Evolutionary conservation across 2,797 vertebrate species (phyloP).

Genomic region (Ptychadena robeensis): DNA sequence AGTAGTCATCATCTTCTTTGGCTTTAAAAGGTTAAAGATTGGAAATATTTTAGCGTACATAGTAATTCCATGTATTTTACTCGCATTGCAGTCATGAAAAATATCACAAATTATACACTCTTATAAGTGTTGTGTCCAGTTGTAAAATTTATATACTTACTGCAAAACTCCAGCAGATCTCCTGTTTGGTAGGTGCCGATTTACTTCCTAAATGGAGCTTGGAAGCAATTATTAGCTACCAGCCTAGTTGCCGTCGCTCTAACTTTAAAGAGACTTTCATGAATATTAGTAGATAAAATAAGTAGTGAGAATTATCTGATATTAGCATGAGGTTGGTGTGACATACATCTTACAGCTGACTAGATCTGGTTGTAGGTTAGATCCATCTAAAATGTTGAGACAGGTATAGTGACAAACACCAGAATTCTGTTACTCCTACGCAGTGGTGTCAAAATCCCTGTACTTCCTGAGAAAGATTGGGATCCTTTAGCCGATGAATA

Average conservation of each 20-base stretch:
- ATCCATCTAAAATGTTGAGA: too few species aligned
- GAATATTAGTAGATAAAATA: background rate
- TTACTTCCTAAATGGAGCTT: background rate
- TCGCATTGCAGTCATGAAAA: background rate
- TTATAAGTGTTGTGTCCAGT: background rate
- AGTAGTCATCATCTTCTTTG: slow-evolving; percentile 26
- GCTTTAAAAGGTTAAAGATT: slow-evolving; percentile 49
- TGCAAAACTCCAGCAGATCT: background rate
- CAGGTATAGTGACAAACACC: too few species aligned
- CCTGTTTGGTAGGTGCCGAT: background rate
- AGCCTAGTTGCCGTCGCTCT: too few species aligned
- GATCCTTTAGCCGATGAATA: too few species aligned
- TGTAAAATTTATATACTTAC: slow-evolving; percentile 7
- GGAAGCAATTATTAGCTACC: background rate
- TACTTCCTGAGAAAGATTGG: too few species aligned
- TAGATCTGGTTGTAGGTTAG: background rate
- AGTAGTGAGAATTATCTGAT: too few species aligned
- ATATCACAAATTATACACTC: background rate
- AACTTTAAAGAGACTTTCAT: too few species aligned
- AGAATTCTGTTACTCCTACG: too few species aligned
- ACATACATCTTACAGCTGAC: background rate
- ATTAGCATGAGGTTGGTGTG: background rate
- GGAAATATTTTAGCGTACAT: slow-evolving; percentile 34
- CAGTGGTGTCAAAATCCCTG: too few species aligned
- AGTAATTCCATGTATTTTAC: slow-evolving; percentile 50